phyloP scores from a whole-genome alignment of 2,888 invertebrate genomes.

The Heteromurus nitidus region DNA sequence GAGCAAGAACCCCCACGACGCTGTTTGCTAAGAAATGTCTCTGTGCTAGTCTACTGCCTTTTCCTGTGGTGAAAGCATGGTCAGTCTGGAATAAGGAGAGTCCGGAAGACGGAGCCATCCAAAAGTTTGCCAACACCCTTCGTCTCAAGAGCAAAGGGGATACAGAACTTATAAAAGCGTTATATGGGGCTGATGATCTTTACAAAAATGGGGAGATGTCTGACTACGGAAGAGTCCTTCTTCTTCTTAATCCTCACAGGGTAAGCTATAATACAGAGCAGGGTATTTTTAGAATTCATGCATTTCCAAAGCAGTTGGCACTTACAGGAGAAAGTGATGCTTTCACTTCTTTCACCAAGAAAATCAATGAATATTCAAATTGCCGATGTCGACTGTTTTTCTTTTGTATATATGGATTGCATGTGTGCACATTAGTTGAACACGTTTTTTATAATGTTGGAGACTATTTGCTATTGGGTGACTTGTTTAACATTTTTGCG shows the following conservation, averaged over 20 bases:
- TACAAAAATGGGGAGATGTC: constrained; percentile 82
- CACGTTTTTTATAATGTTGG: no score
- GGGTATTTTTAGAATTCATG: neutral
- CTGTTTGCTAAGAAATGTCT: constrained; percentile 43
- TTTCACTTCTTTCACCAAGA: no score
- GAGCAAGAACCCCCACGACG: constrained; percentile 33
- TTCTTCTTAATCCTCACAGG: constrained; percentile 79
- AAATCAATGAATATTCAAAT: no score
- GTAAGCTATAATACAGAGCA: constrained; percentile 76
- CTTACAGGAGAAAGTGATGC: no score
- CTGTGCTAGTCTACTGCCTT: constrained; percentile 51
- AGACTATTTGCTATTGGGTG: no score
- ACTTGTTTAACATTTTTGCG: no score
- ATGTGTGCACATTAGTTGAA: no score
- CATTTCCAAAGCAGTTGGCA: neutral
- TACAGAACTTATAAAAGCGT: constrained; percentile 41
- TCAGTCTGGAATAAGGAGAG: constrained; percentile 52
- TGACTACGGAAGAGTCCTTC: constrained; percentile 81
- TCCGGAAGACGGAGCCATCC: constrained; percentile 19
- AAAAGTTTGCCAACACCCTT: constrained; percentile 42
- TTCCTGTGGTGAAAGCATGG: constrained; percentile 67
- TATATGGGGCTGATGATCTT: constrained; percentile 77
- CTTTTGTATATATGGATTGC: no score
- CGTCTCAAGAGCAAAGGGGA: constrained; percentile 19
- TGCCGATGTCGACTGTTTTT: no score